A percentile compares a stretch with the other conserved stretches of the same genome.
Evolutionary conservation across 2,797 vertebrate genomes (phyloP).

Genomic region (Percopsis omiscomaycus): DNA sequence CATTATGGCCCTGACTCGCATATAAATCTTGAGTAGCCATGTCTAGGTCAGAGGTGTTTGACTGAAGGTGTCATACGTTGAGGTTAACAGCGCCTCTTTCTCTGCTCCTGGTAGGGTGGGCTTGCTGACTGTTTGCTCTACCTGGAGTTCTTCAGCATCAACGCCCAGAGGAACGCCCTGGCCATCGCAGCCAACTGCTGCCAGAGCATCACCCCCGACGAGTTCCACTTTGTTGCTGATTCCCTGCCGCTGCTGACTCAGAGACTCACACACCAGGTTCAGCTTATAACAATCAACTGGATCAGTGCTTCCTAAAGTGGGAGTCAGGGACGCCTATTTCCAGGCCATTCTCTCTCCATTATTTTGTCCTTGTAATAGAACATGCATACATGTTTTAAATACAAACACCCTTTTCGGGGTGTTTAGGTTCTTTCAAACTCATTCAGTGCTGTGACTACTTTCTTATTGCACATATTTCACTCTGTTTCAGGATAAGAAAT

Average conservation of each 20-base stretch:
- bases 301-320: too few species aligned
- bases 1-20: too few species aligned
- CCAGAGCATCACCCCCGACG: constrained; percentile 98
- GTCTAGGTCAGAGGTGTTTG: too few species aligned
- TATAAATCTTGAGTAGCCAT: too few species aligned
- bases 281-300: not conserved
- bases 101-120: constrained; percentile 81
- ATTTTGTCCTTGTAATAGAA: too few species aligned
- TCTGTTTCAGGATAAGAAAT: constrained; percentile 92
- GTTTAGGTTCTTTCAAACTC: too few species aligned
- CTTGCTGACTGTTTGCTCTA: constrained; percentile 96
- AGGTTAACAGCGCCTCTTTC: not conserved
- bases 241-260: constrained; percentile 96
- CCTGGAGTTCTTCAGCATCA: constrained; percentile 99
- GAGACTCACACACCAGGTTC: constrained; percentile 97
- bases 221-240: constrained; percentile 99
- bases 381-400: too few species aligned
- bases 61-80: too few species aligned
- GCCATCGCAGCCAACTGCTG: constrained; percentile 99
- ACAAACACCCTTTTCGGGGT: too few species aligned
- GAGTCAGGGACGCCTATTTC: too few species aligned
- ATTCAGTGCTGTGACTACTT: not conserved
- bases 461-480: constrained; percentile 7
- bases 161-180: constrained; percentile 97
- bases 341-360: too few species aligned